Evolutionary conservation across 1,140 invertebrate species (phyloP), one percentile per base, ranked within the genome.

Genomic region (Apis mellifera): DNA sequence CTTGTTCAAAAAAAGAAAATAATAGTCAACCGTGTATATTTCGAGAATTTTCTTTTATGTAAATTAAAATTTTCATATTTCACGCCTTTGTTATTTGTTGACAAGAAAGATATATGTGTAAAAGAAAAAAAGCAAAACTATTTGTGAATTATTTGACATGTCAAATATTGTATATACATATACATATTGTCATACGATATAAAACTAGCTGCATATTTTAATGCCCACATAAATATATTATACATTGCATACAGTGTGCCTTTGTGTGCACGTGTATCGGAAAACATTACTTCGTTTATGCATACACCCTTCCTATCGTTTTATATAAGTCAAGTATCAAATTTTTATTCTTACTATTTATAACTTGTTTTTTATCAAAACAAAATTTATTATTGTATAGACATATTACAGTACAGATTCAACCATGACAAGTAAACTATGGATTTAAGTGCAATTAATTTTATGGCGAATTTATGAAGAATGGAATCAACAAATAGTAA

Each of bases 91-190:
- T 91, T 91, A 91, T 91, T 88, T 91, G 87, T 91, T 90, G 89
- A 91, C 75, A 86, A 54, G 42, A 83, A 65, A 54, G 77, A 90
- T 82, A 75, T 85, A 88, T 78, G 80, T 84, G 82, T 84, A 78
- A 76, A 78, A 75, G 57, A 57, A 68, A 52, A 59, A 81, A 55
- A 86, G 68, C 79, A 85, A 84, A 82, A 69, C 71, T 83, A 72
- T 84, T 84, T 84, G 71, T 90, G 87, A 89, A 90, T 90, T 92
- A 90, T 91, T 91, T 90, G 89, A 92, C 85, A 90, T 91, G 90
- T 91, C 86, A 92, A 91, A 92, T 92, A 91, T 88, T 92, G 90
- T 92, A 88, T 91, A 89, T 92, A 89, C 87, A 91, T 89, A 91
- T 87, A 91, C 86, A 91, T 90, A 91, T 89, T 87, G 89, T 90